Conservation (phyloP, 2,113 vertebrate genomes). For the Noturus placidus region DNA sequence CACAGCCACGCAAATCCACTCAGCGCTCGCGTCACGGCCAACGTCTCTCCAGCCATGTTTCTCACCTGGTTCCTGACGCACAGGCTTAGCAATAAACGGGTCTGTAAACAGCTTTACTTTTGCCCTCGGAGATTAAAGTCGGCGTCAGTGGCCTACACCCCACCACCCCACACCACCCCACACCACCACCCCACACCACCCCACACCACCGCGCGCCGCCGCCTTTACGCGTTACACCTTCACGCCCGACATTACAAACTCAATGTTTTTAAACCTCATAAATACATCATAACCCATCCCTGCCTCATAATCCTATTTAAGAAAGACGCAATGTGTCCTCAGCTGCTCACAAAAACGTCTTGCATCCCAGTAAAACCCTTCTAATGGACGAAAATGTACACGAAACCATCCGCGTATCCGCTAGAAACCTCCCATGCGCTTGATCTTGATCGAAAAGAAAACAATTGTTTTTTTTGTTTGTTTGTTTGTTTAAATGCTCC, state of each 20-base stretch:
- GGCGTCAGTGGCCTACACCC: constrained; percentile 46
- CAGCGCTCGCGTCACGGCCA: constrained; percentile 59
- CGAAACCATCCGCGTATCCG: neutral
- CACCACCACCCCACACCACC: neutral
- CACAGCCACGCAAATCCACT: constrained; percentile 63
- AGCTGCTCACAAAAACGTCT: neutral
- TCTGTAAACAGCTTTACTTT: constrained; percentile 69
- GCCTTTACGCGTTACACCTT: neutral
- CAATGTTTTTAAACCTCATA: neutral
- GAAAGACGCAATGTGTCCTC: neutral
- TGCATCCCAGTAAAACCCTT: neutral
- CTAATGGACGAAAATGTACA: neutral
- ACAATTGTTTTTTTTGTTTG: too few species aligned
- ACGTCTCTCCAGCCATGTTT: constrained; percentile 72
- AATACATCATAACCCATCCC: neutral
- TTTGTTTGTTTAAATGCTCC: too few species aligned
- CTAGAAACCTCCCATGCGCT: neutral
- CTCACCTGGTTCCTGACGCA: constrained; percentile 57
- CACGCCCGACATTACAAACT: neutral
- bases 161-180: neutral
- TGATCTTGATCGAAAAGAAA: too few species aligned
- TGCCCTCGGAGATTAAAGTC: constrained; percentile 60
- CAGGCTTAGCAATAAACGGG: constrained; percentile 70
- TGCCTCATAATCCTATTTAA: neutral
- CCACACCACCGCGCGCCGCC: neutral